A percentile compares a stretch with the other conserved stretches of the same genome.
Evolutionary conservation across 1,140 invertebrate genomes (phyloP).

Genomic region (Drosophila persimilis): DNA sequence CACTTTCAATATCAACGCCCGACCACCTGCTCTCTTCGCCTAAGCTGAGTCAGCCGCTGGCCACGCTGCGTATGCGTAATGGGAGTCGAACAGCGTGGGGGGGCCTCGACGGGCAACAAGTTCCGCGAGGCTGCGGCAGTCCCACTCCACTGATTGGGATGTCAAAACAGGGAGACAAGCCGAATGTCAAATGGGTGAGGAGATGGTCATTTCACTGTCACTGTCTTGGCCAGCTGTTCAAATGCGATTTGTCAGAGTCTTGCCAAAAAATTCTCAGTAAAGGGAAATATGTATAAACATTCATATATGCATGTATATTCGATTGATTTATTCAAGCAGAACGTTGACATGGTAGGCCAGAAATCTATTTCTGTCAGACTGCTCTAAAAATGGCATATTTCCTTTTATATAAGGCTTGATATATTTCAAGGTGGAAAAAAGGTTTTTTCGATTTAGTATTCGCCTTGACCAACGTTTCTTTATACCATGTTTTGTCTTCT

Average conservation of each 20-base stretch:
- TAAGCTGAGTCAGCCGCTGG: constrained; percentile 43
- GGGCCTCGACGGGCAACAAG: not conserved
- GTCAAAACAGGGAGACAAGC: constrained; percentile 45
- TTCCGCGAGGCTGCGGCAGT: constrained; percentile 4
- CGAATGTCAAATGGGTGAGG: constrained; percentile 50
- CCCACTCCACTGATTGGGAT: constrained; percentile 30
- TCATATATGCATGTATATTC: constrained; percentile 14
- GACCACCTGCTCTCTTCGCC: constrained; percentile 32
- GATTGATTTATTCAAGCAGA: constrained; percentile 56
- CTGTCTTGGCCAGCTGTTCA: constrained; percentile 46
- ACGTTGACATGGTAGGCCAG: constrained; percentile 34
- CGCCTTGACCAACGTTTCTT: not conserved
- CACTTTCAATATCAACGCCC: constrained; percentile 28
- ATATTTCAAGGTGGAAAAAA: not conserved
- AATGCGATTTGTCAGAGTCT: constrained; percentile 59
- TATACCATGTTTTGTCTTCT: constrained; percentile 10
- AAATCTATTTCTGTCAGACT: constrained; percentile 13
- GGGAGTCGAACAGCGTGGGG: constrained; percentile 4
- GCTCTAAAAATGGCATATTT: constrained; percentile 6
- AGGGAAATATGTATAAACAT: constrained; percentile 1
- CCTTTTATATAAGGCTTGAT: too few relatives aligned
- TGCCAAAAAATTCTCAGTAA: not conserved
- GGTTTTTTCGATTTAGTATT: not conserved
- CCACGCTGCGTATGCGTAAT: constrained; percentile 64
- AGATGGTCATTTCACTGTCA: constrained; percentile 42